A percentile compares a stretch with the other conserved stretches of the same genome.
Evolutionary conservation across 2,888 invertebrate genomes (phyloP).

Genomic region (Spilarctia lutea): DNA sequence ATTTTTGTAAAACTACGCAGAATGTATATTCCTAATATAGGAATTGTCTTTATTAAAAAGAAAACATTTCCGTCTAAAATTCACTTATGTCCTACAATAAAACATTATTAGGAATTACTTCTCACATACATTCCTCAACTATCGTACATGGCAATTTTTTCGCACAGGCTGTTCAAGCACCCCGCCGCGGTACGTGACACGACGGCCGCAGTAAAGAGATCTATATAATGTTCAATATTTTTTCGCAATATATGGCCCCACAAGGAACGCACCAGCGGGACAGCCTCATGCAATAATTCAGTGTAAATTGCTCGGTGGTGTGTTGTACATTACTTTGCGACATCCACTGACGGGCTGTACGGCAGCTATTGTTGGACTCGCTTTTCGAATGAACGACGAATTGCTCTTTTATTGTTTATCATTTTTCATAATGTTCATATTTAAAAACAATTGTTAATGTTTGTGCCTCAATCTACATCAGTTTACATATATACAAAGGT

Average conservation of each 20-base stretch:
- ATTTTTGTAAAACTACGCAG: too few relatives aligned
- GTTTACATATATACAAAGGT: too few relatives aligned
- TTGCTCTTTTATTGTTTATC: slow-evolving; percentile 29
- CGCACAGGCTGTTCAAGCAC: neutral
- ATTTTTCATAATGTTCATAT: slow-evolving; percentile 3
- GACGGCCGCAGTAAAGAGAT: slow-evolving; percentile 37
- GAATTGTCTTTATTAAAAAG: too few relatives aligned
- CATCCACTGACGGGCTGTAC: slow-evolving; percentile 54
- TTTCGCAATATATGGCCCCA: slow-evolving; percentile 50
- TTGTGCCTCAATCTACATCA: too few relatives aligned
- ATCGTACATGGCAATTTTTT: neutral
- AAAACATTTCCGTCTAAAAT: neutral
- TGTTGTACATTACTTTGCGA: slow-evolving; percentile 61
- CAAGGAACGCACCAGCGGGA: slow-evolving; percentile 54
- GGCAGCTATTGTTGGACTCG: slow-evolving; percentile 46
- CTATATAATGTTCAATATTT: slow-evolving; percentile 46
- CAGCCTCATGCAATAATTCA: slow-evolving; percentile 69
- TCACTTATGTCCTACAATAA: neutral
- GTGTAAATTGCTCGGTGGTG: slow-evolving; percentile 64
- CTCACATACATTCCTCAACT: neutral
- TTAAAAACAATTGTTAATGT: neutral
- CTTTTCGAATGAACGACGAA: slow-evolving; percentile 43
- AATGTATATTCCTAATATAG: too few relatives aligned
- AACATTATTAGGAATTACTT: neutral
- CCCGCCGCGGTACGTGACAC: neutral